phyloP scores from a whole-genome alignment of 2,797 vertebrate species.

The Sebastes hubbsi region DNA sequence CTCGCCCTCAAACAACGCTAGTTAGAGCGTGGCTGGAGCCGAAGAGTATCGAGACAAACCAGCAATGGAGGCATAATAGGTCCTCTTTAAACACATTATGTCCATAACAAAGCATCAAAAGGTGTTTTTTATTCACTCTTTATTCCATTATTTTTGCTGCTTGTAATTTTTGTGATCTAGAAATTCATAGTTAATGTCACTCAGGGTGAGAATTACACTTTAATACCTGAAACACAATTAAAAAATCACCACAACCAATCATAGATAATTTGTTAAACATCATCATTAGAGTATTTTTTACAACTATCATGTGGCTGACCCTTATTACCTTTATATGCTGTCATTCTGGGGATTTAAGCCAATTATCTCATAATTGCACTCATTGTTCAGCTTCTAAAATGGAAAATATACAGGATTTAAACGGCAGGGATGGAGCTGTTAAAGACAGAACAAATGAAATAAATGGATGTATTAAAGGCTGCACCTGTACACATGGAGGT shows the following conservation, averaged over 20 bases:
- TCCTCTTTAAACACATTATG: not conserved
- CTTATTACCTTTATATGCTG: not conserved
- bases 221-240: not conserved
- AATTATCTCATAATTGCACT: not conserved
- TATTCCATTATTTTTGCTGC: not conserved
- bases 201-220: not conserved
- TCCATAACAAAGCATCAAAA: not conserved
- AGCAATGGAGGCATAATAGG: too few species aligned
- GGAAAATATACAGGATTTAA: not conserved
- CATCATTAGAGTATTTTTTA: not conserved
- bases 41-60: too few species aligned
- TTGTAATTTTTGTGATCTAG: not conserved
- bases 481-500: constrained; percentile 39
- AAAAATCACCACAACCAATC: not conserved
- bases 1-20: too few species aligned
- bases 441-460: not conserved
- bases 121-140: not conserved
- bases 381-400: not conserved
- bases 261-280: not conserved
- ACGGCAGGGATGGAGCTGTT: not conserved
- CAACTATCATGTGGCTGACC: not conserved
- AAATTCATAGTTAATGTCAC: not conserved
- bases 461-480: not conserved
- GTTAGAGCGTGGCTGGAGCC: too few species aligned
- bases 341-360: not conserved